Evolutionary conservation across 2,113 vertebrate species (phyloP), one percentile per base, ranked within the genome.

Genomic region (Bubo bubo): DNA sequence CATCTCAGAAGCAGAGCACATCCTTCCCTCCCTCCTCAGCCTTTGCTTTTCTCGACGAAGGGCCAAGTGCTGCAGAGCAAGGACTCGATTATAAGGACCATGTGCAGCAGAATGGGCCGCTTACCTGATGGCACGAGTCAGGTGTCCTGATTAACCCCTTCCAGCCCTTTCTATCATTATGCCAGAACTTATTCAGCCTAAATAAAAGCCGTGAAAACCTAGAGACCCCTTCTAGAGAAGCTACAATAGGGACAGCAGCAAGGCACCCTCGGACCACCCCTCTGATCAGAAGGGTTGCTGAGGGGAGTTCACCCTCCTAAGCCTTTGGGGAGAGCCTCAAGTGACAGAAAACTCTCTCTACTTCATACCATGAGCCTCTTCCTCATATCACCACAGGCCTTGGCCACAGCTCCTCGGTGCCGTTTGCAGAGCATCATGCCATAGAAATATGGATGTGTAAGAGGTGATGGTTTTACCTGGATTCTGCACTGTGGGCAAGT

Each of bases 401-500:
- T 53, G 58, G 3, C 34, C 28, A 62, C 2, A 5, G 26, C 34
- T 58, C 41, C 74, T 24, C 1, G 0, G 32, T 39, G 80, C 41
- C 2, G 1, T 1, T 43, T 20, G 47, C 81, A 72, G 77, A 32
- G 49, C 64, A 30, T 4, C 0, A 0, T 11, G 19, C 19, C 35
- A 17, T 0, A 47, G 59, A 28, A 53, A 60, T 6, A 47, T 15
- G 37, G 19, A 34, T 22, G 11, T 14, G 41, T 35, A 52, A 13
- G 3, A 47, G 49, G 30, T 8, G n/a, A 37, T 34, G 52, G 66
- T 8, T 63, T 97, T 96, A 99, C 99, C 98, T 99, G 99, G 93
- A 99, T 99, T 88, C 99, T 98, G 96, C 99, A 99, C 60, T 99
- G 99, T 0, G 99, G 99, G 88, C 99, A 99, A 12, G 99, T 99